These are phyloP conservation scores for Ruditapes philippinarum DNA, from an alignment of 1,140 invertebrate genomes.

Conservation along the genomic window DNA sequence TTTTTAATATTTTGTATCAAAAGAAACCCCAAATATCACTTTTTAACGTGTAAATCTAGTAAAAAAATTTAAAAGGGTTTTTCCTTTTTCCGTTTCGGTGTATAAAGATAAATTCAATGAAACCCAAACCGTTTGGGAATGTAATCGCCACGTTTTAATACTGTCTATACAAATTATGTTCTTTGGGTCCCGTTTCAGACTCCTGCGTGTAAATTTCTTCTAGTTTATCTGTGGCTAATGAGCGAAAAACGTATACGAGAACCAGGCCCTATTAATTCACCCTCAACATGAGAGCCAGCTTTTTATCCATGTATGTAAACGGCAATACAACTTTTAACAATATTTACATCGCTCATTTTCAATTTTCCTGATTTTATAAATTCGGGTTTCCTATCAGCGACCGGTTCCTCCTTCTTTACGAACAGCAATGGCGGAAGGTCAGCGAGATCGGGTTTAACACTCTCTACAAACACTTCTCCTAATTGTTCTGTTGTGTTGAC, in stretches of 20 bases:
- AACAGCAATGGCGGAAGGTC: conserved; percentile 49
- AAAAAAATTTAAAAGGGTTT: conserved; percentile 18
- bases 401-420: background rate
- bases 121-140: conserved; percentile 52
- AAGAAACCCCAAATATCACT: conserved; percentile 46
- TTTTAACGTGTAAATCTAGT: conserved; percentile 55
- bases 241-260: conserved; percentile 44
- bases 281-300: conserved; percentile 37
- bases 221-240: conserved; percentile 30
- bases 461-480: conserved; percentile 33
- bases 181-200: conserved; percentile 50
- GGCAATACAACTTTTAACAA: conserved; percentile 8
- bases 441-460: conserved; percentile 27
- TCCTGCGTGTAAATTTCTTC: conserved; percentile 43
- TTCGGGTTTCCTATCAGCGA: conserved; percentile 31
- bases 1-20: conserved; percentile 36
- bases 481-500: conserved; percentile 25
- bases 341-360: conserved; percentile 14
- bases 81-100: conserved; percentile 49
- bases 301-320: conserved; percentile 51
- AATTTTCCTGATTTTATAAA: conserved; percentile 15
- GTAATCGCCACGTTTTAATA: conserved; percentile 53
- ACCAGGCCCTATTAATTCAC: conserved; percentile 54
- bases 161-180: conserved; percentile 41
- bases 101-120: conserved; percentile 60